Evolutionary conservation across 2,888 invertebrate genomes (phyloP), one percentile per base, ranked within the genome.

Genomic region (Phytoseiulus persimilis): DNA sequence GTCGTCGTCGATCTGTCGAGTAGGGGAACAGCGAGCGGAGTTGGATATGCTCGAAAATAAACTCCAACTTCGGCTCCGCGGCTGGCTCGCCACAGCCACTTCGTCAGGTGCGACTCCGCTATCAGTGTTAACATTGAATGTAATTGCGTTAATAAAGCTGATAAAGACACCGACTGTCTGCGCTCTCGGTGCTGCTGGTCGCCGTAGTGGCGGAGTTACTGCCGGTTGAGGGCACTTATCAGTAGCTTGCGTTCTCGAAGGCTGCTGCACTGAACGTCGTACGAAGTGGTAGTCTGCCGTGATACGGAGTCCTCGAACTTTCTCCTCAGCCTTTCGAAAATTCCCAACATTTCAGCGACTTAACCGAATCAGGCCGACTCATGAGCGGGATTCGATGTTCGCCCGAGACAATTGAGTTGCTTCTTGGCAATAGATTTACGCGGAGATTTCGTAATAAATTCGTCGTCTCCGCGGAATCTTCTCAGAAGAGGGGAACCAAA

Each of bases 101-200:
- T 65, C 65, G 65, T 65, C 65, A 65, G 65, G n/a, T n/a, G 87
- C 87, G 32, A 45, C 87, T n/a, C 39, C 33, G 32, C 23, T 45
- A 32, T n/a, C 87, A 87, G 45, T 33, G 87, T 87, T 87, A 87
- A 87, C 87, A 87, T 65, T 65, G 65, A 65, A 65, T 87, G 87
- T 87, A 87, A 87, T 87, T 87, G 87, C 87, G 87, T 87, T 87
- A 87, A 87, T 87, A 87, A 87, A 87, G 87, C 87, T 39, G 87
- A 87, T 87, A 87, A 87, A 33, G 87, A 87, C 87, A 39, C 31
- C 33, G n/a, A n/a, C 87, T 87, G 65, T 65, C 65, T 65, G 65
- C 65, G 65, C 65, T 28, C 9, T 65, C n/a, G n/a, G n/a, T 65
- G 65, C 65, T 65, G 65, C 28, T 65, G 23, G 65, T 65, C 65